Percentiles rank a stretch among this genome's conserved stretches.
These are phyloP conservation scores for Salminus brasiliensis DNA, from an alignment of 2,113 vertebrate species.

Conservation along the genomic window DNA sequence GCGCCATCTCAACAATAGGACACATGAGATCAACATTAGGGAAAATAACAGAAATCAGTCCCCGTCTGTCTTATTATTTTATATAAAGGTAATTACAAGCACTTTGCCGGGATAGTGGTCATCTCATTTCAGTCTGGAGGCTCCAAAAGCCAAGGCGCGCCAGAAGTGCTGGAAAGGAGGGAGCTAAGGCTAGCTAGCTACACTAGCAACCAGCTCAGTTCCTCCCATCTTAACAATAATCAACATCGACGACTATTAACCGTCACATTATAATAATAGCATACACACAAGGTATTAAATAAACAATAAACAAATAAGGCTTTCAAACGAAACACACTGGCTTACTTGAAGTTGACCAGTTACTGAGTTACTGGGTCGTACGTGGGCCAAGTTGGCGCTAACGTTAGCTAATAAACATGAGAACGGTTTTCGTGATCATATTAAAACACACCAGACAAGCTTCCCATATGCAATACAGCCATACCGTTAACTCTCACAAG, in stretches of 20 bases:
- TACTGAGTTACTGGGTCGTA: too few species aligned
- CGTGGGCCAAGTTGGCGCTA: too few species aligned
- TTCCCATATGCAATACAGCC: not conserved
- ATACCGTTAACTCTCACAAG: not conserved
- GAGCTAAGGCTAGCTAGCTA: not conserved
- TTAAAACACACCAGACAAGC: not conserved
- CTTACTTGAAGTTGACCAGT: not conserved
- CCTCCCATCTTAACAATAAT: not conserved
- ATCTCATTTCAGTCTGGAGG: not conserved
- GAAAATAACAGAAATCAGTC: rapidly evolving
- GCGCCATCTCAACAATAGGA: not conserved
- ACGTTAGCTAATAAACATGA: not conserved
- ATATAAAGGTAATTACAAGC: too few species aligned
- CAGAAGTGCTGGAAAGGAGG: not conserved
- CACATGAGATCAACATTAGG: rapidly evolving
- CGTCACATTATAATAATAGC: not conserved
- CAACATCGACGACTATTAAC: not conserved
- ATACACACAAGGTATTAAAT: not conserved
- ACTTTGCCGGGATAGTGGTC: not conserved
- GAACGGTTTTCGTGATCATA: not conserved
- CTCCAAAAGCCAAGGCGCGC: not conserved
- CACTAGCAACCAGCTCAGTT: not conserved
- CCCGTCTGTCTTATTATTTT: too few species aligned
- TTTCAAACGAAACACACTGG: not conserved
- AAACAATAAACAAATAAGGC: not conserved